Evolutionary conservation across 1,140 invertebrate genomes (phyloP).

Genomic region (Brachionus rubens): DNA sequence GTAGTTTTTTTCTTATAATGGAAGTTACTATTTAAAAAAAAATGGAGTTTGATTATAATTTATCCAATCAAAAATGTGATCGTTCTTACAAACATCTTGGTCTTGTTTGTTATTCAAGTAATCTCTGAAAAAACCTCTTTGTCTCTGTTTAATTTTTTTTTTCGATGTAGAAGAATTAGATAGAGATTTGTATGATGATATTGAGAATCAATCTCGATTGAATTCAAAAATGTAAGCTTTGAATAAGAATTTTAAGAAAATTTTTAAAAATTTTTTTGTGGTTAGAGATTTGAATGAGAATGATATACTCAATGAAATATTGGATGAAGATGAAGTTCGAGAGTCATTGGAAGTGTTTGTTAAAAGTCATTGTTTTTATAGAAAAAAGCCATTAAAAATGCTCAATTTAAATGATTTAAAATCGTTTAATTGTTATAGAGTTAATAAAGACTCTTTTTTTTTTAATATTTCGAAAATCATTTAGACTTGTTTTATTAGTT

Average conservation of each 20-base stretch:
- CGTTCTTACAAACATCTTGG: conserved; percentile 27
- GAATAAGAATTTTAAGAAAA: no score
- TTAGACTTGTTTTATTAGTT: no score
- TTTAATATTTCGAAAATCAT: conserved; percentile 2
- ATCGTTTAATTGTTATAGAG: conserved; percentile 27
- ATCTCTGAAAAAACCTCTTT: background rate
- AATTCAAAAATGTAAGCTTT: conserved; percentile 28
- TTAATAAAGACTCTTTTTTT: conserved; percentile 12
- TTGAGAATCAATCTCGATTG: conserved; percentile 5
- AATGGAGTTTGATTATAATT: no score
- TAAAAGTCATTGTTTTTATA: background rate
- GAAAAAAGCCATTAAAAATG: conserved; percentile 1
- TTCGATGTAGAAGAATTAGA: conserved; percentile 37
- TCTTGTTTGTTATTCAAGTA: conserved; percentile 23
- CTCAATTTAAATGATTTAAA: background rate
- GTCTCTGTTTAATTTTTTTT: background rate
- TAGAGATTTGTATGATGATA: conserved; percentile 25
- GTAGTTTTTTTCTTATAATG: no score
- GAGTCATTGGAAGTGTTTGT: background rate
- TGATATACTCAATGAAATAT: conserved; percentile 11
- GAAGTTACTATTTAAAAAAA: no score
- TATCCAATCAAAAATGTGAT: no score
- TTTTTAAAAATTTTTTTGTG: background rate
- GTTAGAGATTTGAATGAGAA: background rate
- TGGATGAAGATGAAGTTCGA: background rate